Base-by-base conservation (phyloP, 2,888 invertebrate species). In the Pantelozetes paolii region DNA sequence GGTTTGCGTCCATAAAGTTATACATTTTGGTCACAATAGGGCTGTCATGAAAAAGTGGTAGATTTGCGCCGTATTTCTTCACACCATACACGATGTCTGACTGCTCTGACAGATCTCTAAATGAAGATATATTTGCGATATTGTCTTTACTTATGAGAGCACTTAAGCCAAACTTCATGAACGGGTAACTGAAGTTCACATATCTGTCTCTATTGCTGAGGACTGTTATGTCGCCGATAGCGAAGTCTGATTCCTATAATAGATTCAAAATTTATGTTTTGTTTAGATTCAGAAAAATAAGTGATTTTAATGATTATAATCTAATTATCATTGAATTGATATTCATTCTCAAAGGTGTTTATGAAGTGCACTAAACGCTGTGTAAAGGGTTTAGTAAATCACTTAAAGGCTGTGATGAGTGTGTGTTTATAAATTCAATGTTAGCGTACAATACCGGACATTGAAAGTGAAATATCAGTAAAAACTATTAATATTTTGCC, bases 61-160 rank as follows among this genome's bases (percentile, higher is more conserved):
- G 20, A 73, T 73, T 73, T 48, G 73, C 69, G 9, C 73, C 73
- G 15, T 23, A 11, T 36, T 71, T 69, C 36, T 73, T 73, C 30
- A 73, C 73, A 0, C 98, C 99, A 80, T 98, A 99, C 23, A 90
- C 87, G 77, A 99, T 95, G 74, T 90, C 90, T 6, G 88, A 92
- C 85, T 99, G 98, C 64, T 91, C 92, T 0, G 96, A 93, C 71
- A 99, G 85, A 82, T 99, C 98, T 79, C 95, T 93, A 23, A 73
- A 73, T 2, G 50, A 30, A 13, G 69, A 28, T 2, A 73, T 70
- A 18, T 36, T 45, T 15, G n/a, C n/a, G 1, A 36, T n/a, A 15
- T 36, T 32, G n/a, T 64, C 64, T 36, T 64, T 64, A 1, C 40
- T 26, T 18, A 64, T 64, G 15, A 73, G 48, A 50, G 73, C 73